Conservation (phyloP, 2,888 invertebrate genomes). For the Catocala nupta region DNA sequence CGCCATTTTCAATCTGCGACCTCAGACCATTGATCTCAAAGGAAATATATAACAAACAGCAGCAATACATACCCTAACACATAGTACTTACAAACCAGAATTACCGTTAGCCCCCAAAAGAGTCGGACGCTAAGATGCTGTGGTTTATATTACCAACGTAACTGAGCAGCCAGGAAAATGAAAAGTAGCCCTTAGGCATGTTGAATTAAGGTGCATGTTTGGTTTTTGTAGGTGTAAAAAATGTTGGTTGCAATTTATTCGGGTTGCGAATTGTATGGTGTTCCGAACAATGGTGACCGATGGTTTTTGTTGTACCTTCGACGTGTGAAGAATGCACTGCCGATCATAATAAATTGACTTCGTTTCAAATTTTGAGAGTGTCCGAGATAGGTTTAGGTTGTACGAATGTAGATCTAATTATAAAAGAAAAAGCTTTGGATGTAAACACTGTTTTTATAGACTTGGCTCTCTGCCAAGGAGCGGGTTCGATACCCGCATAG, state of each 20-base stretch:
- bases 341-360: conserved; percentile 40
- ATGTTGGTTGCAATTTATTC: conserved; percentile 49
- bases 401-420: not conserved
- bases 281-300: conserved; percentile 63
- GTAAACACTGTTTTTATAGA: no score
- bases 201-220: conserved; percentile 16
- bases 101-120: conserved; percentile 76
- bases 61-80: conserved; percentile 28
- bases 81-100: conserved; percentile 68
- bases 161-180: not conserved
- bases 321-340: conserved; percentile 45
- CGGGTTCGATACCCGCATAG: no score
- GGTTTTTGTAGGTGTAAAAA: conserved; percentile 6
- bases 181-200: conserved; percentile 28
- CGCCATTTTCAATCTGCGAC: not conserved
- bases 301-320: conserved; percentile 45
- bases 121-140: conserved; percentile 72
- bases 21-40: conserved; percentile 22
- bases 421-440: no score
- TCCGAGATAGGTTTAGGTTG: not conserved
- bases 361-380: conserved; percentile 34
- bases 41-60: conserved; percentile 38
- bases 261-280: conserved; percentile 57
- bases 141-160: conserved; percentile 43
- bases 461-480: no score